These are phyloP conservation scores for Tachystola acroxantha DNA, from an alignment of 2,888 invertebrate genomes.

Conservation along the genomic window DNA sequence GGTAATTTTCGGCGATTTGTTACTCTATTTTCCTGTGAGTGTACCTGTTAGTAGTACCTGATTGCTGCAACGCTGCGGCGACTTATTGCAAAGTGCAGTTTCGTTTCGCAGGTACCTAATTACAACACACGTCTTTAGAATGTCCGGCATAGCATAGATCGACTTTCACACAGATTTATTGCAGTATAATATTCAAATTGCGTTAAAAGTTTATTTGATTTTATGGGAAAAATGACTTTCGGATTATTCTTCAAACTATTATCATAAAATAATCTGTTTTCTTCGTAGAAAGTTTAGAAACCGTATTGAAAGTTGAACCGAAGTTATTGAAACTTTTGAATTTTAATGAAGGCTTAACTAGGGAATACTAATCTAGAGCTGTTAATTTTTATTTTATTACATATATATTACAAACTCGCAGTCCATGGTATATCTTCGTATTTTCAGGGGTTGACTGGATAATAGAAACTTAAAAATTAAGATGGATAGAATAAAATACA, in stretches of 20 bases:
- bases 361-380: too few species aligned
- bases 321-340: neutral
- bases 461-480: too few species aligned
- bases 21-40: slow-evolving; percentile 22
- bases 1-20: slow-evolving; percentile 42
- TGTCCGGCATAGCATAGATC: slow-evolving; percentile 34
- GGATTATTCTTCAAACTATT: neutral
- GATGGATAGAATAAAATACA: too few species aligned
- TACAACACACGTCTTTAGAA: slow-evolving; percentile 50
- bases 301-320: neutral
- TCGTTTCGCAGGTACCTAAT: slow-evolving; percentile 52
- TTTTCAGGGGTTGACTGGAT: too few species aligned
- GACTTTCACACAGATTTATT: slow-evolving; percentile 47
- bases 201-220: slow-evolving; percentile 4
- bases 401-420: too few species aligned
- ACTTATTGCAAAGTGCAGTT: slow-evolving; percentile 52
- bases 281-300: neutral
- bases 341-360: neutral
- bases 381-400: too few species aligned
- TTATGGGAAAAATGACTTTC: neutral
- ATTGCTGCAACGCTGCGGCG: slow-evolving; percentile 39
- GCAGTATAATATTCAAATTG: slow-evolving; percentile 24
- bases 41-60: slow-evolving; percentile 21
- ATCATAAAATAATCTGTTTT: neutral
- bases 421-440: too few species aligned